Evolutionary conservation across 1,140 invertebrate genomes (phyloP).

Genomic region (Globodera rostochiensis): DNA sequence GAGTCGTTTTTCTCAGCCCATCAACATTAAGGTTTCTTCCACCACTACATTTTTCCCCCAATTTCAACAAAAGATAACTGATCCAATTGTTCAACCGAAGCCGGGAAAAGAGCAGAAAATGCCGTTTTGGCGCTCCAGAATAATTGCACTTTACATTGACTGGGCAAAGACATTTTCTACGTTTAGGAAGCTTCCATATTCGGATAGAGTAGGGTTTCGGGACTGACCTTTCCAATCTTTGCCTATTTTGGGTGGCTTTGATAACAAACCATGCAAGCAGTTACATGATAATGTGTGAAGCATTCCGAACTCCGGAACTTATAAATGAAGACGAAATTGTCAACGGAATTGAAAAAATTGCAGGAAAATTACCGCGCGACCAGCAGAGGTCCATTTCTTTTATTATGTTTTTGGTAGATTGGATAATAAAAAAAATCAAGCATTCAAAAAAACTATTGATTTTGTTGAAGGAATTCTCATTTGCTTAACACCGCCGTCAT

Average conservation of each 20-base stretch:
- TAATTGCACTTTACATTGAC: constrained; percentile 64
- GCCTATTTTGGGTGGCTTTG: constrained; percentile 51
- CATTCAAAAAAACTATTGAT: too few species aligned
- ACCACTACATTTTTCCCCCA: background rate
- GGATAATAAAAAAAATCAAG: background rate
- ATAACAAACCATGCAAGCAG: constrained; percentile 63
- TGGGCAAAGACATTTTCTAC: constrained; percentile 63
- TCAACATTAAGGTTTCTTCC: constrained; percentile 54
- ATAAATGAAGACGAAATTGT: constrained; percentile 47
- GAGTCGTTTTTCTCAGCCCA: constrained; percentile 55
- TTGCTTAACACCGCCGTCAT: background rate
- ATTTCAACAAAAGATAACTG: constrained; percentile 44
- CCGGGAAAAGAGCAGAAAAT: constrained; percentile 56
- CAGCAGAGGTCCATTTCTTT: background rate
- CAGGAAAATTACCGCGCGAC: constrained; percentile 19
- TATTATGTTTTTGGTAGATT: background rate
- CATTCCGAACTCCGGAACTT: constrained; percentile 63
- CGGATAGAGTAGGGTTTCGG: constrained; percentile 53
- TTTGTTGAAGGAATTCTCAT: background rate
- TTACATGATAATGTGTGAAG: constrained; percentile 66
- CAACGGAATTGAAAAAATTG: constrained; percentile 28
- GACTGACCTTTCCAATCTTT: background rate
- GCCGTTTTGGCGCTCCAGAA: constrained; percentile 63
- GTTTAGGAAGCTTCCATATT: constrained; percentile 61
- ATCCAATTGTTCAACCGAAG: constrained; percentile 57